A percentile compares a stretch with the other conserved stretches of the same genome.
Conservation (phyloP, 2,113 vertebrate genomes). For the Tylochromis polylepis region DNA sequence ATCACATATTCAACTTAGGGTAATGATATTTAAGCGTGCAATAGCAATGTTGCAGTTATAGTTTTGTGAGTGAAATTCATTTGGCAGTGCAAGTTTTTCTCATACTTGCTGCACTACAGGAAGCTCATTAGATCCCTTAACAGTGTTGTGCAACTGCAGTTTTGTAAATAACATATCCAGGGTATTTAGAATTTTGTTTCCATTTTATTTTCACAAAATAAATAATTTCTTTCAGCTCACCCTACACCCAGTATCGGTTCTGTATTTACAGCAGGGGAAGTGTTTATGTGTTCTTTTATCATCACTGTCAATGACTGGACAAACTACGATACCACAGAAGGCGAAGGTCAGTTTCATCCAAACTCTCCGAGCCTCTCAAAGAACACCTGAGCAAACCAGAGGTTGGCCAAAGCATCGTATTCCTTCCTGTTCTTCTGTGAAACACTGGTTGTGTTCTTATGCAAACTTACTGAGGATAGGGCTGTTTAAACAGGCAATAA, state of each 20-base stretch:
- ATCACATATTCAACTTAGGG: not conserved
- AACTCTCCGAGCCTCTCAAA: not conserved
- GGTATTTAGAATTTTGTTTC: not conserved
- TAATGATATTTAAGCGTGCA: not conserved
- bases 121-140: not conserved
- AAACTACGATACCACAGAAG: constrained; percentile 1
- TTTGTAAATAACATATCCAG: not conserved
- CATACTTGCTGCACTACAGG: not conserved
- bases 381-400: constrained; percentile 11
- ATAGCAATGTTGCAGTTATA: not conserved
- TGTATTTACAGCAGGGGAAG: not conserved
- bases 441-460: constrained; percentile 1
- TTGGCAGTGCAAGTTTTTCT: not conserved
- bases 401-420: not conserved
- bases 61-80: not conserved
- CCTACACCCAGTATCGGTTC: not conserved
- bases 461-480: constrained; percentile 11
- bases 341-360: constrained; percentile 1
- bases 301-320: not conserved
- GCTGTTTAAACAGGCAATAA: constrained; percentile 50
- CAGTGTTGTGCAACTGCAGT: not conserved
- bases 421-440: constrained; percentile 3
- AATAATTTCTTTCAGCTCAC: not conserved
- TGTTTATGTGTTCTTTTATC: constrained; percentile 20
- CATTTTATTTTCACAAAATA: not conserved